phyloP scores from a whole-genome alignment of 2,797 vertebrate genomes.

The Eleutherodactylus coqui region DNA sequence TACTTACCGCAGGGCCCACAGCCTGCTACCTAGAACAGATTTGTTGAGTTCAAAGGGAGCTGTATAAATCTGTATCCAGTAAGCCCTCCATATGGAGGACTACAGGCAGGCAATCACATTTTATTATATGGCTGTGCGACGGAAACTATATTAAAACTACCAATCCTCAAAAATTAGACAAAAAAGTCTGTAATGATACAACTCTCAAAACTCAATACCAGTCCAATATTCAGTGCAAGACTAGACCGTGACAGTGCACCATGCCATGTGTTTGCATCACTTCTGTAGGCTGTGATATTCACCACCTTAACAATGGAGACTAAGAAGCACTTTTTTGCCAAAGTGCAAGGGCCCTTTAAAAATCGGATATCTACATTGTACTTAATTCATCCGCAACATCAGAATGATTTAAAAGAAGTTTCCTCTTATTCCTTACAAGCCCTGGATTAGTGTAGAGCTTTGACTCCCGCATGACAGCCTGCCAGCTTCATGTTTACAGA shows the following conservation, averaged over 20 bases:
- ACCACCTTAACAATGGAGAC: not conserved
- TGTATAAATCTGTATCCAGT: no score
- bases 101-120: no score
- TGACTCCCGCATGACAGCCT: not conserved
- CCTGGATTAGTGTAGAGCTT: not conserved
- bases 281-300: not conserved
- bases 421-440: constrained; percentile 4
- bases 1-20: not conserved
- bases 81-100: no score
- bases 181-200: no score
- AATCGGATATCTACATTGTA: not conserved
- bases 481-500: constrained; percentile 36
- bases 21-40: not conserved
- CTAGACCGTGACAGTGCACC: not conserved
- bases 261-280: not conserved
- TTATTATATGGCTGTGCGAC: no score
- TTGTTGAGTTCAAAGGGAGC: no score
- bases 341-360: not conserved
- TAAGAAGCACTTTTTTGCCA: not conserved
- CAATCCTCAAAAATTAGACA: no score
- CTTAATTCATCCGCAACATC: not conserved
- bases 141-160: no score
- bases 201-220: not conserved
- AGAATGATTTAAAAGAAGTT: not conserved
- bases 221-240: not conserved